These are phyloP conservation scores for Cryptotermes secundus DNA, from an alignment of 1,140 invertebrate genomes.

Conservation along the genomic window DNA sequence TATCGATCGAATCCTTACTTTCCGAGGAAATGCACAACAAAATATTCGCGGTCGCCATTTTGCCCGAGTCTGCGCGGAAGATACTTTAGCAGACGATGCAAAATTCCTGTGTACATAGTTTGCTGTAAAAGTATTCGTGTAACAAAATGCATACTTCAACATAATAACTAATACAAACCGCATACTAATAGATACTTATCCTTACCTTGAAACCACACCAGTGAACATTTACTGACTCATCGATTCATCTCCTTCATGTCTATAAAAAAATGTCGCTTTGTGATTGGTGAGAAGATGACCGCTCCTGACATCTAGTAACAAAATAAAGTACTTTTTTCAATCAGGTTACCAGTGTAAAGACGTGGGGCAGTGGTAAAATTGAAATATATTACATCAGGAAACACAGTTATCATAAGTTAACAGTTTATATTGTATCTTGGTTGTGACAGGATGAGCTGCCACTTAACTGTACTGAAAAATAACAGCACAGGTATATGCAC, in stretches of 20 bases:
- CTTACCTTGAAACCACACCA: conserved; percentile 23
- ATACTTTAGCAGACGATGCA: conserved; percentile 51
- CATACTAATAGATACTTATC: background rate
- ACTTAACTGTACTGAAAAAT: too few species aligned
- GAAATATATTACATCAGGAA: too few species aligned
- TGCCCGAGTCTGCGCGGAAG: conserved; percentile 57
- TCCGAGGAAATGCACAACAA: conserved; percentile 38
- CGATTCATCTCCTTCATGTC: conserved; percentile 18
- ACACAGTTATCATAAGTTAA: too few species aligned
- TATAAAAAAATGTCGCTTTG: conserved; percentile 22
- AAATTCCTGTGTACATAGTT: conserved; percentile 31
- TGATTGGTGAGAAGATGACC: conserved; percentile 27
- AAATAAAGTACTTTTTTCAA: background rate
- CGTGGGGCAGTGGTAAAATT: too few species aligned
- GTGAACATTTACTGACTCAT: conserved; percentile 26
- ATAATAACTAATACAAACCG: background rate
- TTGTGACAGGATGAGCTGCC: too few species aligned
- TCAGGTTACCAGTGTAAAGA: background rate
- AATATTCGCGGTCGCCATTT: conserved; percentile 45
- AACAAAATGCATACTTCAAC: background rate
- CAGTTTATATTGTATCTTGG: too few species aligned
- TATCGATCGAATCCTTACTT: conserved; percentile 43
- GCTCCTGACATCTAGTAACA: conserved; percentile 33
- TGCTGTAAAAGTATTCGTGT: background rate
- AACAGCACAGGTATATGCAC: too few species aligned